These are phyloP conservation scores for Aegotheles bennettii DNA, from an alignment of 2,113 vertebrate genomes.

Conservation along the genomic window DNA sequence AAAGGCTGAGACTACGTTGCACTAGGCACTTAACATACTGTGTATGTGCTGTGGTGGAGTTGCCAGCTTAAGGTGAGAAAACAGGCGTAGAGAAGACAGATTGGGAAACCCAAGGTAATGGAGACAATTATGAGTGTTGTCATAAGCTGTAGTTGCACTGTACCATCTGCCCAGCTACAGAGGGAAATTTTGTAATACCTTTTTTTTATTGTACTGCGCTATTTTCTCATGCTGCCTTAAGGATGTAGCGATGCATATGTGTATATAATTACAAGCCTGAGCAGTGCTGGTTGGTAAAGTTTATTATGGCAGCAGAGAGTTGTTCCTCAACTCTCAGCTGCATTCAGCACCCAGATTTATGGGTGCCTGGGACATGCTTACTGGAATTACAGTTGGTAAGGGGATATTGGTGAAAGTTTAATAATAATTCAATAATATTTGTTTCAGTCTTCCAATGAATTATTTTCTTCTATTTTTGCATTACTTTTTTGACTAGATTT, in stretches of 20 bases:
- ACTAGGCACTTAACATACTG: not conserved
- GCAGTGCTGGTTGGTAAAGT: not conserved
- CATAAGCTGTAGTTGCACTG: not conserved
- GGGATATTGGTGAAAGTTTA: not conserved
- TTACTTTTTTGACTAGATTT: not conserved
- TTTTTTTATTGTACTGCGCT: not conserved
- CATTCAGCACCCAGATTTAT: rapidly evolving
- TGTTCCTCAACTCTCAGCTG: not conserved
- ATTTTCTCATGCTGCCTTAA: not conserved
- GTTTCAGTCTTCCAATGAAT: no score
- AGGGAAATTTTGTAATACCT: not conserved
- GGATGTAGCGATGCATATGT: not conserved
- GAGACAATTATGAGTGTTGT: not conserved
- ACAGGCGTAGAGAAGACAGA: not conserved
- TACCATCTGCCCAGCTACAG: not conserved
- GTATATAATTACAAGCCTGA: not conserved
- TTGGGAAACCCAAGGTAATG: not conserved
- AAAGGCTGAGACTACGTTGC: not conserved
- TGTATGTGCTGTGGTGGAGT: not conserved
- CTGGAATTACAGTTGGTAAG: not conserved
- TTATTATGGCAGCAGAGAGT: not conserved
- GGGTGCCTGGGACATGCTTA: not conserved
- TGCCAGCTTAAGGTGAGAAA: not conserved
- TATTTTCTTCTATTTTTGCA: no score
- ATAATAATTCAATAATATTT: not conserved